phyloP scores from a whole-genome alignment of 1,140 invertebrate species.

The Monochamus saltuarius region DNA sequence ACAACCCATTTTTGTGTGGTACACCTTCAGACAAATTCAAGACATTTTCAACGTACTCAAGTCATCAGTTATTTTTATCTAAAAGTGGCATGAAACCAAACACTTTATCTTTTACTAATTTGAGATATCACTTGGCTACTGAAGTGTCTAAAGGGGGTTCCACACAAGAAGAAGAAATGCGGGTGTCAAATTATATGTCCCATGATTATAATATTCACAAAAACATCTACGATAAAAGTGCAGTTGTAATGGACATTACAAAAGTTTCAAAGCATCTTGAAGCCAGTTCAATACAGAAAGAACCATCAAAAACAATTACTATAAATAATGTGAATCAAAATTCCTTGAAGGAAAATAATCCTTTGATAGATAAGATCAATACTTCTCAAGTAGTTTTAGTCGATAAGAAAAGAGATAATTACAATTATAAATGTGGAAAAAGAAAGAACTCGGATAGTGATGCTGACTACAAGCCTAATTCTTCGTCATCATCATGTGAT shows the following conservation, averaged over 20 bases:
- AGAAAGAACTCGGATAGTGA: too few species aligned
- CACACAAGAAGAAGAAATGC: constrained; percentile 4
- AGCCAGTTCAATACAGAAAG: background rate
- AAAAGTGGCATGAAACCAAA: background rate
- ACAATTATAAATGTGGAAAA: too few species aligned
- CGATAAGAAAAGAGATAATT: too few species aligned
- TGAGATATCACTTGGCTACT: constrained; percentile 1
- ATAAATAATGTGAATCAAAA: background rate
- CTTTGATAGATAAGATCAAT: too few species aligned
- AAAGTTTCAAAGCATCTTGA: too few species aligned
- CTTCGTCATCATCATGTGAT: too few species aligned
- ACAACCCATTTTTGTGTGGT: constrained; percentile 8
- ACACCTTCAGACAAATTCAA: constrained; percentile 2
- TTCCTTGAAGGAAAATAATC: too few species aligned
- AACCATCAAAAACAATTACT: background rate
- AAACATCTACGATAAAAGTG: background rate
- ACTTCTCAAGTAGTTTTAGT: too few species aligned
- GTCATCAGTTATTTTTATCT: constrained; percentile 1
- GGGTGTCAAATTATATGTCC: constrained; percentile 9
- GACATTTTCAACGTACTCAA: background rate
- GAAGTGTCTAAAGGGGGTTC: constrained; percentile 4
- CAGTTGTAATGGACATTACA: too few species aligned
- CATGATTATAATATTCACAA: constrained; percentile 8
- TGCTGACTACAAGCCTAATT: too few species aligned
- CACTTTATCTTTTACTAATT: constrained; percentile 1